A percentile compares a stretch with the other conserved stretches of the same genome.
Evolutionary conservation across 2,113 vertebrate species (phyloP).

Genomic region (Melierax canorus): DNA sequence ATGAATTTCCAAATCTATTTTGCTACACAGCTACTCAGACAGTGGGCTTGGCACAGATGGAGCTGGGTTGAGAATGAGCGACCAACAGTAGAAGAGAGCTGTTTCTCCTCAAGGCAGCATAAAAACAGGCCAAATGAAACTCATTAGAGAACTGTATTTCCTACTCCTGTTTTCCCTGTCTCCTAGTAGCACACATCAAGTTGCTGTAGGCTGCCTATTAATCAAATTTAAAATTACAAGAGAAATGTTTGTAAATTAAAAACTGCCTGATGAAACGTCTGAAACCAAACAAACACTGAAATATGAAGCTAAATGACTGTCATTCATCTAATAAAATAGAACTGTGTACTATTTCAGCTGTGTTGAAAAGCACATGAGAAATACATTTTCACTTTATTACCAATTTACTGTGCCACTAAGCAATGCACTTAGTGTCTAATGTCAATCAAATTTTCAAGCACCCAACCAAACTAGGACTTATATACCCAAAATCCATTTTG

Average conservation of each 20-base stretch:
- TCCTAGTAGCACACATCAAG: not conserved
- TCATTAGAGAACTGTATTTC: not conserved
- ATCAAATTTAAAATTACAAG: not conserved
- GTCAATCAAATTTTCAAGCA: not conserved
- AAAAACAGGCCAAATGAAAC: not conserved
- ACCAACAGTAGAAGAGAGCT: not conserved
- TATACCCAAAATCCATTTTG: not conserved
- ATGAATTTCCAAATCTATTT: not conserved
- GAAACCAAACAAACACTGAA: not conserved
- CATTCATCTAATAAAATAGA: not conserved
- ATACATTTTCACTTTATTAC: not conserved
- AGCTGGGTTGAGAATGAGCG: not conserved
- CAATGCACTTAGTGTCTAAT: not conserved
- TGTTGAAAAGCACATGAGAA: not conserved
- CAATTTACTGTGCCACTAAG: not conserved
- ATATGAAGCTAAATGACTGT: not conserved
- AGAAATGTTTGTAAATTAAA: not conserved
- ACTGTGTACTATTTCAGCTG: not conserved
- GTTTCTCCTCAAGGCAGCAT: not conserved
- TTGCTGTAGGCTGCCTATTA: not conserved
- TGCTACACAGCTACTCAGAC: not conserved
- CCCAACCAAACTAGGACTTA: not conserved
- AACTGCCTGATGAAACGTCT: not conserved
- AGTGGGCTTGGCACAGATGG: not conserved
- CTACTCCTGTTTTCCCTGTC: not conserved